A percentile compares a stretch with the other conserved stretches of the same genome.
Conservation (phyloP, 1,140 invertebrate genomes). For the Musca vetustissima region DNA sequence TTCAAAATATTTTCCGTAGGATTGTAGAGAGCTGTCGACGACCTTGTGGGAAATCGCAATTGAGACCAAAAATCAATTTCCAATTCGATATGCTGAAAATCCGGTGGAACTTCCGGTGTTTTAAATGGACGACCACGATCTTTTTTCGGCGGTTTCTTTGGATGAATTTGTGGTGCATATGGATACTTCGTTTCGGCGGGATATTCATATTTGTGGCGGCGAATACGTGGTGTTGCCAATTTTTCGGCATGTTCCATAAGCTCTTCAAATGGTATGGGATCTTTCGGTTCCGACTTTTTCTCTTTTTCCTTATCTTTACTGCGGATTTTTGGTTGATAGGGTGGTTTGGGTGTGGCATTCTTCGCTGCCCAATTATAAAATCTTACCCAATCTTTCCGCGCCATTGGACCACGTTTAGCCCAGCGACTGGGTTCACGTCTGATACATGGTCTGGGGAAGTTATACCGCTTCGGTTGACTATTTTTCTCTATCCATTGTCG, state of each 20-base stretch:
- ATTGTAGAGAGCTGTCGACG: slow-evolving; percentile 34
- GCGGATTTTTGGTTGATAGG: neutral
- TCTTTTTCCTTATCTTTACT: slow-evolving; percentile 12
- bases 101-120: slow-evolving; percentile 31
- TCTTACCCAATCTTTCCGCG: slow-evolving; percentile 34
- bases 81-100: slow-evolving; percentile 40
- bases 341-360: slow-evolving; percentile 23
- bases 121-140: slow-evolving; percentile 43
- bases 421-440: slow-evolving; percentile 32
- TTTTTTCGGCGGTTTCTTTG: slow-evolving; percentile 35
- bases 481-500: slow-evolving; percentile 28
- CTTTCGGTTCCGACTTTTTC: slow-evolving; percentile 20
- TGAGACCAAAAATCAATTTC: slow-evolving; percentile 40
- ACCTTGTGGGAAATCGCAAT: slow-evolving; percentile 40
- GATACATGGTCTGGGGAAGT: neutral
- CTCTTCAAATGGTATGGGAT: slow-evolving; percentile 27
- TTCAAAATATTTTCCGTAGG: slow-evolving; percentile 38
- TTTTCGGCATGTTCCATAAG: slow-evolving; percentile 33
- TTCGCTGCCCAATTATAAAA: slow-evolving; percentile 37
- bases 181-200: slow-evolving; percentile 5
- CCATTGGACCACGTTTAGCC: slow-evolving; percentile 46
- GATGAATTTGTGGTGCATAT: slow-evolving; percentile 37
- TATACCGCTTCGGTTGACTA: slow-evolving; percentile 20
- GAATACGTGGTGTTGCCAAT: slow-evolving; percentile 8
- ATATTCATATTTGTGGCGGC: slow-evolving; percentile 32